These are phyloP conservation scores for Meganola albula DNA, from an alignment of 2,888 invertebrate genomes.

Conservation along the genomic window DNA sequence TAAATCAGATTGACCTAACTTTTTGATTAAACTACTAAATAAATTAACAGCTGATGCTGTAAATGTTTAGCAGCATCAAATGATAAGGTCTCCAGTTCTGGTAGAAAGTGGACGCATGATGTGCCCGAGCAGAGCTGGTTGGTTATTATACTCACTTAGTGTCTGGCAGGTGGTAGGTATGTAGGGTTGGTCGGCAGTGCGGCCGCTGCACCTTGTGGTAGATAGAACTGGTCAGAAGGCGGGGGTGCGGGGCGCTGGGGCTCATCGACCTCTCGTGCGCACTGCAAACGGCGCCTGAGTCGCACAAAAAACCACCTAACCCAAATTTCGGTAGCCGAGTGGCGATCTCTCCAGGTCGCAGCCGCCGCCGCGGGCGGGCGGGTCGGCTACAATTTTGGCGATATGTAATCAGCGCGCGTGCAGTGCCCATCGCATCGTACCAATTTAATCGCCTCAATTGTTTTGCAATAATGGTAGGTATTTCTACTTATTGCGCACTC, in stretches of 20 bases:
- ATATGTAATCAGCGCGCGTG: slow-evolving; percentile 57
- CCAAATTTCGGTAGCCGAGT: slow-evolving; percentile 73
- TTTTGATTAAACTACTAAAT: too few species aligned
- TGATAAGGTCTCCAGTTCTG: slow-evolving; percentile 22
- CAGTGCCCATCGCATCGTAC: slow-evolving; percentile 33
- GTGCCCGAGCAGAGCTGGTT: slow-evolving; percentile 28
- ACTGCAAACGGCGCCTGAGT: slow-evolving; percentile 54
- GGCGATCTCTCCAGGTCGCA: slow-evolving; percentile 52
- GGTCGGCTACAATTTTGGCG: slow-evolving; percentile 38
- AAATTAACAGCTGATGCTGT: too few species aligned
- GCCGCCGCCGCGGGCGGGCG: slow-evolving; percentile 13
- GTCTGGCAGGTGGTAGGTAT: slow-evolving; percentile 75
- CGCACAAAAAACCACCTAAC: slow-evolving; percentile 65
- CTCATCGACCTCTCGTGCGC: slow-evolving; percentile 66
- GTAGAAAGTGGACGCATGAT: slow-evolving; percentile 35
- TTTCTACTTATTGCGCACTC: too few species aligned
- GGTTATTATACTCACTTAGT: slow-evolving; percentile 57
- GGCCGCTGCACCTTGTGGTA: slow-evolving; percentile 71
- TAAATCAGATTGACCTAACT: too few species aligned
- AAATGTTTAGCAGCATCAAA: too few species aligned
- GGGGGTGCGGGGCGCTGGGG: slow-evolving; percentile 38
- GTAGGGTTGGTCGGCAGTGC: slow-evolving; percentile 64
- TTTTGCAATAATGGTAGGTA: slow-evolving; percentile 15
- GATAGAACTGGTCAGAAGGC: slow-evolving; percentile 63
- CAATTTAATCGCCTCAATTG: slow-evolving; percentile 23